Base-by-base conservation (phyloP, 2,113 vertebrate genomes). In the Pseudorhombus dupliciocellatus region DNA sequence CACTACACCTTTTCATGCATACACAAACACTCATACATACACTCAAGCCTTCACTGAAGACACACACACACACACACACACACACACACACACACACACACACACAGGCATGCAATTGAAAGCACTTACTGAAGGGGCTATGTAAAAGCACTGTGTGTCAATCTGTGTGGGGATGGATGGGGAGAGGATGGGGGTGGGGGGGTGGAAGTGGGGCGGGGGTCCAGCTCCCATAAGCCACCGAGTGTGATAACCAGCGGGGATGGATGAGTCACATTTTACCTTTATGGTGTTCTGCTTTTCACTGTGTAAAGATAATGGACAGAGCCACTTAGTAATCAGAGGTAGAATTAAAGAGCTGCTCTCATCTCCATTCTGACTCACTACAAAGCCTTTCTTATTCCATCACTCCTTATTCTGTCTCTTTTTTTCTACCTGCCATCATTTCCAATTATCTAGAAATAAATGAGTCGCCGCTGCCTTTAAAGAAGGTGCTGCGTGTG, bases 191-290 rank as follows among this genome's bases (percentile, higher is more conserved):
- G 34, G 46, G 18, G 52, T 15, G 51, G 2, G 44, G 4, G 11
- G 3, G 21, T 14, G 31, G 5, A 21, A 7, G 24, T 7, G 56
- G 1, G 51, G 40, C 9, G 30, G 53, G 40, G 3, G 21, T 50
- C 18, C 50, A 61, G 30, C 73, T 83, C 28, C 67, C 65, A 70
- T 81, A 76, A 82, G 69, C 69, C 81, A 68, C 12, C 37, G 80
- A 75, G 75, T 77, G 73, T 66, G 82, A 92, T 91, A 90, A 87
- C 86, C 15, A 61, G 71, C 73, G 66, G 77, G 84, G 86, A 89
- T 87, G 87, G 84, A 91, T 89, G 89, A 90, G 86, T 88, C 89
- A 89, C 89, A 90, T 90, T 84, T 84, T 88, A 88, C 85, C 84
- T 89, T 87, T 86, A 90, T 88, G 80, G 82, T 80, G 73, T 73